phyloP scores from a whole-genome alignment of 2,888 invertebrate species.

The Pseudanteris insignis region DNA sequence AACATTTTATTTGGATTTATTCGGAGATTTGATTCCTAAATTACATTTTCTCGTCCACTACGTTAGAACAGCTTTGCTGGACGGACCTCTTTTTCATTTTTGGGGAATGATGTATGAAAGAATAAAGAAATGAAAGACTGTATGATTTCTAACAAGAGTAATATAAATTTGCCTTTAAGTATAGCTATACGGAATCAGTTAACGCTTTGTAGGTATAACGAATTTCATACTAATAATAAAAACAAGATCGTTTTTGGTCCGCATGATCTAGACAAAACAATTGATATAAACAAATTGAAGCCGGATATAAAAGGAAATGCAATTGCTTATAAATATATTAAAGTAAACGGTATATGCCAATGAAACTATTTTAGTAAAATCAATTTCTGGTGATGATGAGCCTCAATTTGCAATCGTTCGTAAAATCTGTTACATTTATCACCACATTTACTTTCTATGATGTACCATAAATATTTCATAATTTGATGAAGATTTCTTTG shows the following conservation, averaged over 20 bases:
- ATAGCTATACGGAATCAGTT: conserved; percentile 18
- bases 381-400: conserved; percentile 1
- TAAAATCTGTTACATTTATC: conserved; percentile 4
- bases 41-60: conserved; percentile 25
- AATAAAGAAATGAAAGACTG: conserved; percentile 17
- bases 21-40: conserved; percentile 25
- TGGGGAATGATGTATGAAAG: conserved; percentile 29
- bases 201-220: conserved; percentile 6
- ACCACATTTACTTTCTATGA: conserved; percentile 6
- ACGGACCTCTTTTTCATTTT: conserved; percentile 30
- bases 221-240: conserved; percentile 1
- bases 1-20: conserved; percentile 14
- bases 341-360: conserved; percentile 3
- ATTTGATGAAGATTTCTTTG: conserved; percentile 10
- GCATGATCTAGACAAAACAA: neutral
- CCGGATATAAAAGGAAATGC: conserved; percentile 4
- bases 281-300: conserved; percentile 9
- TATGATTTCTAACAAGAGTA: neutral
- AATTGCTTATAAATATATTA: conserved; percentile 6
- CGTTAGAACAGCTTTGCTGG: conserved; percentile 2
- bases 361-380: conserved; percentile 5
- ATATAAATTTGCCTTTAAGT: conserved; percentile 23
- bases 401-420: conserved; percentile 4
- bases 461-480: conserved; percentile 1
- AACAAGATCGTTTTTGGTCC: conserved; percentile 5